Evolutionary conservation across 2,113 vertebrate species (phyloP), one percentile per base, ranked within the genome.

Genomic region (Gallinago undulata): DNA sequence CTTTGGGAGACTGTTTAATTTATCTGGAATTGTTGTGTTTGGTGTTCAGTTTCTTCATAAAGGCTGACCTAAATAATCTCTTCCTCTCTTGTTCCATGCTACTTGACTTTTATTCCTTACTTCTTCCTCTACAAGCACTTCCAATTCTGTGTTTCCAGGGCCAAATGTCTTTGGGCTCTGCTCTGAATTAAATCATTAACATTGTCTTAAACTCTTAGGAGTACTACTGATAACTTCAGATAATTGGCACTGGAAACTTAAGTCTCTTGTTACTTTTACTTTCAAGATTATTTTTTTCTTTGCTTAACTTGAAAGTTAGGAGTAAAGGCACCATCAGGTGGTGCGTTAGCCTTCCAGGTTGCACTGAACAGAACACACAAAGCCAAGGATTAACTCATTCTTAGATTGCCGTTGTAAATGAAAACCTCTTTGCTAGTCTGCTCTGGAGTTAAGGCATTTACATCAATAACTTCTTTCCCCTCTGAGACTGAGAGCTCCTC

Each of bases 21-120:
- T 64, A 10, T 47, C 56, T 89, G 33, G 57, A 95, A 51, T 82
- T 76, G 28, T 39, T 87, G 37, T 67, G 39, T 21, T 75, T 56
- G 7, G 19, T 50, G 51, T 75, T 93, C 56, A 25, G 37, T 79
- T 91, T 77, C 82, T 84, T 92, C 50, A 67, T 62, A 92, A 90
- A 75, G 77, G 39, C 66, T 91, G 94, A 91, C 84, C 93, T 94
- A 82, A 94, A 97, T 86, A 90, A 86, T 87, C 16, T 63, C 60
- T 70, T 92, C 28, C 43, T 63, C 59, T 84, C 73, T 90, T 92
- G 64, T 73, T 39, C 43, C 6, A 0, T 63, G 56, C 60, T 24
- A 56, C 73, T 80, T 81, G 13, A 25, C 27, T 91, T 76, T 78
- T 56, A 72, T 84, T 72, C 64, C 27, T 56, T 43, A 27, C 56